Evolutionary conservation across 2,797 vertebrate genomes (phyloP).

Genomic region (Molossus alvarezi): DNA sequence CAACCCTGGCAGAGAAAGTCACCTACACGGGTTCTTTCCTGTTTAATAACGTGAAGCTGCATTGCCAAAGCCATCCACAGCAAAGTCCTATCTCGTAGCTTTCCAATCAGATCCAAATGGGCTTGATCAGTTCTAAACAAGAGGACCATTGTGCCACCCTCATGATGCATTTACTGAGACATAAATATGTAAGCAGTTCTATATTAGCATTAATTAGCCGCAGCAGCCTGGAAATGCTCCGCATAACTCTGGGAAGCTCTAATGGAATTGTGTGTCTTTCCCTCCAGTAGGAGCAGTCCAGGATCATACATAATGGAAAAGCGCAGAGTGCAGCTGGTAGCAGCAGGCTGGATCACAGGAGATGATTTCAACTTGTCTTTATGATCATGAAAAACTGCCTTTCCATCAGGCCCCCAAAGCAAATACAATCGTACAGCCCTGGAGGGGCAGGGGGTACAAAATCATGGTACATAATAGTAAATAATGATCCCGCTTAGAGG

Average conservation of each 20-base stretch:
- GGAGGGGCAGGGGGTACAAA: background rate
- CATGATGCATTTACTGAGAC: constrained; percentile 58
- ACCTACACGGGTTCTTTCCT: background rate
- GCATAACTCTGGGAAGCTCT: constrained; percentile 70
- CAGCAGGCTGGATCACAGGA: constrained; percentile 86
- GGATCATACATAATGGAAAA: constrained; percentile 89
- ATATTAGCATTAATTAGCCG: constrained; percentile 82
- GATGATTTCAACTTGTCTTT: constrained; percentile 85
- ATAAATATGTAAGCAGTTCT: constrained; percentile 82
- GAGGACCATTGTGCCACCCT: constrained; percentile 61
- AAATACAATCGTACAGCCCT: constrained; percentile 65
- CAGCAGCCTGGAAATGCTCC: constrained; percentile 80
- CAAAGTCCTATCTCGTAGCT: constrained; percentile 48
- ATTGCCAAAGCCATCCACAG: constrained; percentile 60
- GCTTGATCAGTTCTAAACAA: constrained; percentile 74
- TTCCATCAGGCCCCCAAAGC: constrained; percentile 82
- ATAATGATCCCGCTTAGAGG: background rate
- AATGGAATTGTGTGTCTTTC: constrained; percentile 67
- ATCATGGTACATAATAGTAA: constrained; percentile 74
- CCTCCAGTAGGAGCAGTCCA: constrained; percentile 77
- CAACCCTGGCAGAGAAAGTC: constrained; percentile 52
- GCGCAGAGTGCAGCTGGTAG: constrained; percentile 85
- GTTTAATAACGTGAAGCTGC: constrained; percentile 36
- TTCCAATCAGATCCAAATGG: constrained; percentile 82
- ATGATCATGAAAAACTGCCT: constrained; percentile 83